A percentile compares a stretch with the other conserved stretches of the same genome.
phyloP scores from a whole-genome alignment of 2,888 invertebrate species.

The Agapetus fuscipes region DNA sequence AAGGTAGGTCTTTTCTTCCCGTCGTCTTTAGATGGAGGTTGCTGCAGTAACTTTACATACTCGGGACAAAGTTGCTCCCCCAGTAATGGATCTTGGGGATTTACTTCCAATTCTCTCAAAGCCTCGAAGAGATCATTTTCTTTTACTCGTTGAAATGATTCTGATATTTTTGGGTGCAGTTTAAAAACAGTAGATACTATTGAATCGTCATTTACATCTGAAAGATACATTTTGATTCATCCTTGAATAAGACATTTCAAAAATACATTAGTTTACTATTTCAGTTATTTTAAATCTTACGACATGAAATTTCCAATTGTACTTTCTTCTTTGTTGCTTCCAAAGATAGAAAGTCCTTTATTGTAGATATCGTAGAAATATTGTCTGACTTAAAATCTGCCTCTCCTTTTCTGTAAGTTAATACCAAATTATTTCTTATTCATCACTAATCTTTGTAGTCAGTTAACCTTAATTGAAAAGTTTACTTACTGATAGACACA shows the following conservation, averaged over 20 bases:
- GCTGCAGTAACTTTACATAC: constrained; percentile 15
- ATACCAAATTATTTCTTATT: neutral
- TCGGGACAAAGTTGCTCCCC: constrained; percentile 16
- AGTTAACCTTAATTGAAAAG: neutral
- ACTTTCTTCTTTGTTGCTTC: constrained; percentile 53
- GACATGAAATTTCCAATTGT: constrained; percentile 52
- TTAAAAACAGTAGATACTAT: constrained; percentile 50
- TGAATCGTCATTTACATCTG: constrained; percentile 56
- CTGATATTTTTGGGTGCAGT: constrained; percentile 53
- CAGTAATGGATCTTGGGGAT: constrained; percentile 38
- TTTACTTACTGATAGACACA: constrained; percentile 68
- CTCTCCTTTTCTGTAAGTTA: constrained; percentile 62
- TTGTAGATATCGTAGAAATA: constrained; percentile 77
- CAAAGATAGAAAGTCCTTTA: constrained; percentile 73
- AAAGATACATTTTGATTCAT: constrained; percentile 21
- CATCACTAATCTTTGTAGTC: neutral
- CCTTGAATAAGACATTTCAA: too few relatives aligned
- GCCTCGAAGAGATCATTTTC: constrained; percentile 42
- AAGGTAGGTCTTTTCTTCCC: constrained; percentile 9
- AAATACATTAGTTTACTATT: too few relatives aligned
- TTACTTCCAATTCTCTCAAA: constrained; percentile 48
- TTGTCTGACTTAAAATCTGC: constrained; percentile 83
- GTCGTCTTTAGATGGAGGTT: constrained; percentile 7
- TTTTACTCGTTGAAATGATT: constrained; percentile 46
- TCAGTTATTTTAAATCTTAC: too few relatives aligned